A percentile compares a stretch with the other conserved stretches of the same genome.
Conservation (phyloP, 2,113 vertebrate genomes). For the Chlorodrepanis virens region DNA sequence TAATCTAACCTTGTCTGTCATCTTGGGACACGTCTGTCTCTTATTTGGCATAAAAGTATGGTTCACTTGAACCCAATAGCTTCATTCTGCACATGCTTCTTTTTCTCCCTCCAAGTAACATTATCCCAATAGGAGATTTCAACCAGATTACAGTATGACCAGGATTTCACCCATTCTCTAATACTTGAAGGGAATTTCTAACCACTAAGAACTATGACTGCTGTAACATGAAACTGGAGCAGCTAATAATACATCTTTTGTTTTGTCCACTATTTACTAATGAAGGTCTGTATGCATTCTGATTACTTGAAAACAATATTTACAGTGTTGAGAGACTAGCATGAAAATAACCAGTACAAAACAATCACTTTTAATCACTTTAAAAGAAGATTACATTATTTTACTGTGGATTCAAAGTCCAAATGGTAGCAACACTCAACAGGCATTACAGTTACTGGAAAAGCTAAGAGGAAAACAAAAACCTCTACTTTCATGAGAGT, state of each 20-base stretch:
- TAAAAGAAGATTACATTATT: not conserved
- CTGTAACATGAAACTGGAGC: not conserved
- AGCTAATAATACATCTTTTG: not conserved
- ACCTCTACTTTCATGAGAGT: not conserved
- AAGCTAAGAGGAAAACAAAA: not conserved
- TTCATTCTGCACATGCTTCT: not conserved
- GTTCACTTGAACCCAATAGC: not conserved
- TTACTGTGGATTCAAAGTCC: not conserved
- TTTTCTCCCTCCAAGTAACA: not conserved
- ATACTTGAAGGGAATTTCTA: slow-evolving; percentile 17
- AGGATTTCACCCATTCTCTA: slow-evolving; percentile 18
- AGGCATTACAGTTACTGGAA: not conserved
- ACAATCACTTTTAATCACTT: not conserved
- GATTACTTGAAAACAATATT: slow-evolving; percentile 2
- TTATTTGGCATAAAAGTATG: not conserved
- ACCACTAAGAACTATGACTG: not conserved
- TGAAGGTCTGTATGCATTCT: not conserved
- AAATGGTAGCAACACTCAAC: not conserved
- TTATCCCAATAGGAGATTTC: not conserved
- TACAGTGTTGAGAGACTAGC: not conserved
- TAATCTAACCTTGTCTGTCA: not conserved
- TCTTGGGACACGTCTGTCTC: not conserved
- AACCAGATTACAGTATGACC: not conserved
- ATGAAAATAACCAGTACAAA: not conserved
- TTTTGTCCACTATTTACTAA: not conserved